phyloP scores from a whole-genome alignment of 2,888 invertebrate genomes.

The Trichogramma dendrolimi region DNA sequence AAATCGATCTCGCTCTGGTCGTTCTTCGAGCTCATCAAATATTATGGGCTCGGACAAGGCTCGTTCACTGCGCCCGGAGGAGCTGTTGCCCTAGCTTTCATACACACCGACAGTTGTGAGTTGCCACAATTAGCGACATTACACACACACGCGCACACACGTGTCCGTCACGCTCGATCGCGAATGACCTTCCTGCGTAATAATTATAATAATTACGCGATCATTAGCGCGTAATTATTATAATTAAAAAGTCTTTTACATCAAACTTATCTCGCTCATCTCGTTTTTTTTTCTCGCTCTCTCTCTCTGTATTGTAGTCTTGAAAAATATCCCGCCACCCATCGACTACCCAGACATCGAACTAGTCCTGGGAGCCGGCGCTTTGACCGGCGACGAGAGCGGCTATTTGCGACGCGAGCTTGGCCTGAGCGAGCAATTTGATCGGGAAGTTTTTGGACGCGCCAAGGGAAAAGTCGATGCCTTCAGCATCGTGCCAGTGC shows the following conservation, averaged over 20 bases:
- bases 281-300: not conserved
- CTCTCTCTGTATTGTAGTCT: not conserved
- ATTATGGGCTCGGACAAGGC: slow-evolving; percentile 55
- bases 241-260: not conserved
- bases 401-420: slow-evolving; percentile 64
- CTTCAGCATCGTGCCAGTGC: slow-evolving; percentile 69
- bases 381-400: slow-evolving; percentile 69
- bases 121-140: too few species aligned
- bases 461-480: slow-evolving; percentile 55
- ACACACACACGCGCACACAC: too few species aligned
- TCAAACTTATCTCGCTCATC: not conserved
- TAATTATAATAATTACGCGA: not conserved
- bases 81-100: slow-evolving; percentile 71
- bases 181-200: too few species aligned
- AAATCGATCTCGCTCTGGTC: slow-evolving; percentile 56
- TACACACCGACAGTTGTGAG: slow-evolving; percentile 58
- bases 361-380: slow-evolving; percentile 73
- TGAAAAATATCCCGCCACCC: not conserved
- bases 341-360: slow-evolving; percentile 71
- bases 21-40: slow-evolving; percentile 59
- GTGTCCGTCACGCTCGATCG: too few species aligned
- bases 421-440: slow-evolving; percentile 63
- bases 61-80: slow-evolving; percentile 75
- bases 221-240: too few species aligned
- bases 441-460: slow-evolving; percentile 56